These are phyloP conservation scores for Homarus americanus DNA, from an alignment of 1,140 invertebrate genomes.

Conservation along the genomic window DNA sequence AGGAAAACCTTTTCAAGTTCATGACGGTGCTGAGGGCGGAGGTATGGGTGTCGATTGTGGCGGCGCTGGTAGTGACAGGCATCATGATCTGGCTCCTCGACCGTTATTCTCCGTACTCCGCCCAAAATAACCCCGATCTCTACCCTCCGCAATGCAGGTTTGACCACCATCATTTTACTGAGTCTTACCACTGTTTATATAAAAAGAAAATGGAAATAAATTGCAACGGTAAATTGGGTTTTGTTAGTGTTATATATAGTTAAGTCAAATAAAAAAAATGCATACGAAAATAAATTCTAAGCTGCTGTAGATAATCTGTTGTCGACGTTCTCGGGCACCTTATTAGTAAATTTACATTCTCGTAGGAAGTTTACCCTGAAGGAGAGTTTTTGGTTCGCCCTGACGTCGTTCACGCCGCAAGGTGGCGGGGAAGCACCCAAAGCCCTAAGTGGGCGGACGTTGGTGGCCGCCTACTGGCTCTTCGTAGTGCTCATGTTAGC, in stretches of 20 bases:
- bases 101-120: constrained; percentile 93
- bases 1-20: constrained; percentile 93
- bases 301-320: too few species aligned
- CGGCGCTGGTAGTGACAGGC: constrained; percentile 88
- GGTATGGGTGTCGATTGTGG: constrained; percentile 93
- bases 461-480: constrained; percentile 95
- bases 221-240: too few species aligned
- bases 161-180: not conserved
- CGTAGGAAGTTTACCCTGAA: constrained; percentile 85
- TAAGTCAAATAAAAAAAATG: too few species aligned
- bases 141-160: constrained; percentile 91
- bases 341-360: too few species aligned
- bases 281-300: too few species aligned
- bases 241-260: too few species aligned
- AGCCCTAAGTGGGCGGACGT: constrained; percentile 82
- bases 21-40: constrained; percentile 92
- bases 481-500: constrained; percentile 95
- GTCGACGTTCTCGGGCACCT: too few species aligned
- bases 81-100: constrained; percentile 93
- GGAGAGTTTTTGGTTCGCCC: constrained; percentile 95
- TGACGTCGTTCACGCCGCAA: constrained; percentile 94
- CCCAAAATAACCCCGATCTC: constrained; percentile 88
- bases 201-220: too few species aligned
- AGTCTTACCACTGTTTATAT: too few species aligned
- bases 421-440: constrained; percentile 92